Evolutionary conservation across 2,888 invertebrate genomes (phyloP), one percentile per base, ranked within the genome.

Genomic region (Clostera curtula): DNA sequence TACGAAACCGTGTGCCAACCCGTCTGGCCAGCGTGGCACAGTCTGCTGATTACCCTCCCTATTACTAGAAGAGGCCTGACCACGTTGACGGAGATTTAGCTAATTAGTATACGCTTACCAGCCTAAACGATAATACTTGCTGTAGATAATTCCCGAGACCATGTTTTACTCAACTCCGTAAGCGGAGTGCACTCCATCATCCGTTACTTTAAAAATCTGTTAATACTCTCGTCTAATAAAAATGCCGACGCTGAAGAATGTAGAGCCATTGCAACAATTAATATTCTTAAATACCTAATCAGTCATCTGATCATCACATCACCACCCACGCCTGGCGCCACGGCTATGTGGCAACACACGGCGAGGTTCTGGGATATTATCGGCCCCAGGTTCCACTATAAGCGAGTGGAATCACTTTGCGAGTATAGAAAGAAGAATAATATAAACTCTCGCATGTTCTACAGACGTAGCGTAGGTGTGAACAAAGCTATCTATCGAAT

Each of bases 281-380:
- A 68, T 70, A 71, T 73, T 72, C 58, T 71, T 71, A 75, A 75
- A 75, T 68, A 66, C 61, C 63, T 74, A 77, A 79, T 77, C 77
- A 74, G 76, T 77, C 79, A 77, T 70, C 51, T 63, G 68, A 65
- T 70, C 71, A 74, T 75, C 72, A 62, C 55, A 46, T 53, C 46
- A 45, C 55, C 37, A 52, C 79, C 76, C 67, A 76, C 79, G 71
- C 73, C 47, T 57, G 69, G 72, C 73, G 74, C 73, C 71, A 50
- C 32, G 40, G 35, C 40, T 42, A 45, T 51, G 50, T 49, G 45
- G 49, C 42, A 49, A 49, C 39, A 38, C 21, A 39, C 36, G 40
- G 37, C 52, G 39, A 43, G 41, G 38, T 49, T 33, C 37, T 31
- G 34, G 19, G 31, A 34, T 37, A 43, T 34, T 30, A 18, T 40